These are phyloP conservation scores for Hyaena hyaena DNA, from an alignment of 2,113 vertebrate species.

Conservation along the genomic window DNA sequence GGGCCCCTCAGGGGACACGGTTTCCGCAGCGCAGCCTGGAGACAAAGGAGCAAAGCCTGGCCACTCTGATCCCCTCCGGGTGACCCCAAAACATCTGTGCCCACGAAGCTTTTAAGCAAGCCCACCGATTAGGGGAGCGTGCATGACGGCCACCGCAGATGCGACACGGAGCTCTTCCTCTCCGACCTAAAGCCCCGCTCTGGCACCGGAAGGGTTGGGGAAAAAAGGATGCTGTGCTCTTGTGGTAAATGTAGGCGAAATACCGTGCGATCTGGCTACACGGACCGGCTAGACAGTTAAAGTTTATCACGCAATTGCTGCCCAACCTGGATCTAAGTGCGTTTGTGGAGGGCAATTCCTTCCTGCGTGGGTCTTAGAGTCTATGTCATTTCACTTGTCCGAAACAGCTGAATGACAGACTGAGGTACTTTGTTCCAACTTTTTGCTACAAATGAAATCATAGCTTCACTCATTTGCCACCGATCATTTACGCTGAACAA, in stretches of 20 bases:
- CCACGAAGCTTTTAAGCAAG: neutral
- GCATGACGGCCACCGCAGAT: neutral
- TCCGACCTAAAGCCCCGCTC: neutral
- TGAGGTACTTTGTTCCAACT: neutral
- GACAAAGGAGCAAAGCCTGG: neutral
- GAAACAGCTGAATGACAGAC: neutral
- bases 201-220: neutral
- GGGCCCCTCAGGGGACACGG: neutral
- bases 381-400: neutral
- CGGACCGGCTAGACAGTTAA: neutral
- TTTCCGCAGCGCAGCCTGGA: neutral
- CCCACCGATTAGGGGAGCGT: neutral
- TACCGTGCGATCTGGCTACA: neutral
- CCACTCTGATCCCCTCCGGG: neutral
- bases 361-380: neutral
- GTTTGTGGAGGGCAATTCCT: neutral
- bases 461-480: neutral
- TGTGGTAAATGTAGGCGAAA: neutral
- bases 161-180: neutral
- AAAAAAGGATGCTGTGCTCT: neutral
- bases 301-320: neutral
- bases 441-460: neutral
- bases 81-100: neutral
- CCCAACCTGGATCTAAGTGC: neutral
- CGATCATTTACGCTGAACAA: neutral